Base-by-base conservation (phyloP, 2,888 invertebrate genomes). In the Zaprionus obscuricornis region DNA sequence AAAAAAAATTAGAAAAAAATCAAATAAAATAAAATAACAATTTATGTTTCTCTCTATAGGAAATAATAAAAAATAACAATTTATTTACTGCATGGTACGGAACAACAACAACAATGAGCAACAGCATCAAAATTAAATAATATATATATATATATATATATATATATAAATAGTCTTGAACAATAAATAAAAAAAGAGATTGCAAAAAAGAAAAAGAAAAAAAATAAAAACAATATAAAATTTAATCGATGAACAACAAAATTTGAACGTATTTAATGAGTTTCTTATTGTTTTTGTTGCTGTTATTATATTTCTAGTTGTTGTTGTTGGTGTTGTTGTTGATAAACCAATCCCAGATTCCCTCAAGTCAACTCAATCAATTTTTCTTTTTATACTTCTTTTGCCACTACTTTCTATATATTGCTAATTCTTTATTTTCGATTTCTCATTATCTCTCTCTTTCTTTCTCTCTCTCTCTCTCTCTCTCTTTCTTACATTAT, bases 31-130 rank as follows among this genome's bases (percentile, higher is more conserved):
- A 31, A 8, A 29, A 3, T 10, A 6, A n/a, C 3, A n/a, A 29
- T 52, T 59, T 40, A 13, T 17, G 31, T 27, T 45, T 29, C 33
- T n/a, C n/a, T 22, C 50, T 43, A 24, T 37, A 17, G 34, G 46
- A 63, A 49, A 57, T 40, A 29, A 52, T 54, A 65, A 51, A 39
- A 39, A 40, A 46, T 17, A 51, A 37, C 52, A 66, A 60, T 55
- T 68, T 51, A 71, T 71, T 55, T 56, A 56, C 66, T 39, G 46
- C 36, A 47, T 24, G 72, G 40, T 47, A 45, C 22, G 40, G 58
- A 52, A 45, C 34, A 50, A 56, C 16, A 43, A 18, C 16, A 51
- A 16, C 11, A 27, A 22, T 14, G n/a, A 37, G 37, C 8, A 6
- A 7, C 13, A 49, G 14, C 8, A 31, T 6, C 2, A 31, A 10